Percentiles rank a stretch among this genome's conserved stretches.
Conservation (phyloP, 2,113 vertebrate genomes). For the Hydrolagus affinis region DNA sequence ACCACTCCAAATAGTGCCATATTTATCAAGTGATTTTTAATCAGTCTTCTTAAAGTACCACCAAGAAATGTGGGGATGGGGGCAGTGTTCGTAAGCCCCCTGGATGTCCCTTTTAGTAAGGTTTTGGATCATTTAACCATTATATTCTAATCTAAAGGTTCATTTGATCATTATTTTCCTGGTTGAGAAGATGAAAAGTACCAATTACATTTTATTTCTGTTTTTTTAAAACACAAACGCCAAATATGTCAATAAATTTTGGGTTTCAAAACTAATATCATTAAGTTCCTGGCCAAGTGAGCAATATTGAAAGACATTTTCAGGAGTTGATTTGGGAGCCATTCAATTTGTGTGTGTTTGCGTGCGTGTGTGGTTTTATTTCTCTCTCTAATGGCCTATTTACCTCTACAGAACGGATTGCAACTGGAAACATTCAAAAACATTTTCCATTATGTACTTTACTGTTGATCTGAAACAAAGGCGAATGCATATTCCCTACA, state of each 20-base stretch:
- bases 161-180: slow-evolving; percentile 18
- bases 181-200: background rate
- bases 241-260: slow-evolving; percentile 9
- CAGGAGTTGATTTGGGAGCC: background rate
- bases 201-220: background rate
- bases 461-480: slow-evolving; percentile 25
- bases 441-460: slow-evolving; percentile 26
- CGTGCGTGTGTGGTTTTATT: no score
- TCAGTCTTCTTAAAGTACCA: slow-evolving; percentile 9
- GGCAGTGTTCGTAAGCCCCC: background rate
- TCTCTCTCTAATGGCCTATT: slow-evolving; percentile 16
- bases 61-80: background rate
- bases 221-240: slow-evolving; percentile 8
- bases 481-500: slow-evolving; percentile 31
- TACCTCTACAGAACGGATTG: background rate
- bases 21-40: background rate
- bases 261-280: background rate
- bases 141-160: slow-evolving; percentile 2
- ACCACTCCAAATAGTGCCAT: slow-evolving; percentile 25
- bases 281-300: slow-evolving; percentile 19
- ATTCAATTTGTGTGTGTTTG: background rate
- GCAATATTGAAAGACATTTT: background rate
- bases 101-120: background rate
- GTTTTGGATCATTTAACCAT: background rate
- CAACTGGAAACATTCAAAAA: slow-evolving; percentile 14